Conservation (phyloP, 2,888 invertebrate species). For the Limnephilus rhombicus region DNA sequence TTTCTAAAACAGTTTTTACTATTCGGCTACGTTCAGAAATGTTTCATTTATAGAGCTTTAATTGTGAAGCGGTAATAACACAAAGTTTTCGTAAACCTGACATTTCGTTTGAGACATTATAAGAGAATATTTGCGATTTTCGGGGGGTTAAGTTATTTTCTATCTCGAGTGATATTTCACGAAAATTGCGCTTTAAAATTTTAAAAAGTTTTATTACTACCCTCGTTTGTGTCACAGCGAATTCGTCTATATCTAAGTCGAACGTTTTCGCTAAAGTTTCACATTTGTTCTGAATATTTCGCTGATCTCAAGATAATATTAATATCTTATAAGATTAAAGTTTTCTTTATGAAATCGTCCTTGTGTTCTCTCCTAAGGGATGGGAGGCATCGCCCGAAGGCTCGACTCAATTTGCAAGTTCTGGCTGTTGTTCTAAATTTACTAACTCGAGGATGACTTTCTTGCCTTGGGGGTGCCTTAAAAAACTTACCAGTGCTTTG, state of each 20-base stretch:
- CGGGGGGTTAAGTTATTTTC: too few species aligned
- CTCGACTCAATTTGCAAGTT: slow-evolving; percentile 1
- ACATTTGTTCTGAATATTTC: neutral
- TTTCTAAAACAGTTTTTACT: too few species aligned
- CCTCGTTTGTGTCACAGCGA: too few species aligned
- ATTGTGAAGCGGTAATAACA: too few species aligned
- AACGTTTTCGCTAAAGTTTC: neutral
- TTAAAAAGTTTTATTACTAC: too few species aligned
- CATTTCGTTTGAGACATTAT: too few species aligned
- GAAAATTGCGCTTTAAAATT: too few species aligned
- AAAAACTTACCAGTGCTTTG: neutral
- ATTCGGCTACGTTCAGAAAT: too few species aligned
- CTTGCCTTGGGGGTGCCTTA: neutral
- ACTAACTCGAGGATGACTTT: neutral
- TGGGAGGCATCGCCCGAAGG: neutral
- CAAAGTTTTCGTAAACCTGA: too few species aligned
- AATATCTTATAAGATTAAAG: neutral
- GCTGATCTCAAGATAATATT: neutral
- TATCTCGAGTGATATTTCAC: too few species aligned
- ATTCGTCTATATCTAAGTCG: neutral
- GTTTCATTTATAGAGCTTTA: too few species aligned
- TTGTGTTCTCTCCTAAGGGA: neutral
- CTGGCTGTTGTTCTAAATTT: slow-evolving; percentile 1
- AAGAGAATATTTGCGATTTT: too few species aligned
- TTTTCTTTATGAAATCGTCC: neutral